Percentiles rank a stretch among this genome's conserved stretches.
phyloP scores from a whole-genome alignment of 2,797 vertebrate genomes.

The Geotrypetes seraphini region DNA sequence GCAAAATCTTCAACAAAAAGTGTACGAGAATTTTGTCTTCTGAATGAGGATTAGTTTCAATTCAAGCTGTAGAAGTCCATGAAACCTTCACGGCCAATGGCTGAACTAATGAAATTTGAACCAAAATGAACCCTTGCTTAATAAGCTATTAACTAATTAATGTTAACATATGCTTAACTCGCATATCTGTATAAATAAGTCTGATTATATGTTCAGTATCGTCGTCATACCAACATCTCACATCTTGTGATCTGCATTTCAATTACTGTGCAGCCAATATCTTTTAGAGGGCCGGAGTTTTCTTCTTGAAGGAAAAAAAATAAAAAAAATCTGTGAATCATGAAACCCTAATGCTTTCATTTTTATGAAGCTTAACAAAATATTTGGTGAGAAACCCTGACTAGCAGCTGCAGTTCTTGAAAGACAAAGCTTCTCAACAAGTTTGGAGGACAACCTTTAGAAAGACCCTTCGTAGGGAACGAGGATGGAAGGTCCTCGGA shows the following conservation, averaged over 20 bases:
- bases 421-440: neutral
- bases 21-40: neutral
- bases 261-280: neutral
- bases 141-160: conserved; percentile 2
- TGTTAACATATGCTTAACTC: neutral
- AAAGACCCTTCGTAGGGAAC: conserved; percentile 19
- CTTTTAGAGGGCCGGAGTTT: too few species aligned
- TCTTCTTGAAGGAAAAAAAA: too few species aligned
- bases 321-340: too few species aligned
- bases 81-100: neutral
- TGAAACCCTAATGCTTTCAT: too few species aligned
- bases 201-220: neutral
- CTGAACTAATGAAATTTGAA: neutral
- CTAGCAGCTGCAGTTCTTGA: neutral
- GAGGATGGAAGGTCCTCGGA: conserved; percentile 6
- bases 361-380: too few species aligned
- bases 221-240: neutral
- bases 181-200: too few species aligned
- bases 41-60: neutral
- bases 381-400: conserved; percentile 1
- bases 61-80: conserved; percentile 7
- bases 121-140: conserved; percentile 15
- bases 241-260: neutral
- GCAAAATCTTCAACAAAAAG: too few species aligned
- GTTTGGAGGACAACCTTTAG: conserved; percentile 9